phyloP scores from a whole-genome alignment of 1,140 invertebrate species.

The Drosophila bipectinata region DNA sequence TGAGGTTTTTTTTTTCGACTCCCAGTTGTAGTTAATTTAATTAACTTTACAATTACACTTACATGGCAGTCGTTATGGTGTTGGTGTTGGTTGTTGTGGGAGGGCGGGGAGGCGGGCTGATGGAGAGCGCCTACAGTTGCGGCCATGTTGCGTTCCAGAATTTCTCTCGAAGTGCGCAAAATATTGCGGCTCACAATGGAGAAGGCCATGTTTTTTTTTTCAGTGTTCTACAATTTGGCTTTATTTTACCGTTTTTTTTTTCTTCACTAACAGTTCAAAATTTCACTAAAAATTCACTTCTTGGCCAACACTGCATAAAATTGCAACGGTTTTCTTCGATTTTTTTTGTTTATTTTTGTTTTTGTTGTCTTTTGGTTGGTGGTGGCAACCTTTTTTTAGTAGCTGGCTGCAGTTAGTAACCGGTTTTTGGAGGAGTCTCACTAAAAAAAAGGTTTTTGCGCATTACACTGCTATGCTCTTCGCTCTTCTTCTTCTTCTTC shows the following conservation, averaged over 20 bases:
- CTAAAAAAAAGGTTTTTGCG: conserved; percentile 26
- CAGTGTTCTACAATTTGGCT: not conserved
- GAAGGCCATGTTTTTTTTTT: conserved; percentile 67
- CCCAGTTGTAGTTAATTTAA: conserved; percentile 46
- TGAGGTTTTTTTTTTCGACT: not conserved
- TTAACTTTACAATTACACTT: conserved; percentile 50
- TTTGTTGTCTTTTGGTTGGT: conserved; percentile 3
- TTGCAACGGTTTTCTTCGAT: conserved; percentile 39
- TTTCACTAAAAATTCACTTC: conserved; percentile 3
- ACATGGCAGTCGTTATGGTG: conserved; percentile 63
- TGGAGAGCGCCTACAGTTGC: conserved; percentile 68
- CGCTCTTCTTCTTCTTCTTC: conserved; percentile 25
- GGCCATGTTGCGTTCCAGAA: conserved; percentile 81
- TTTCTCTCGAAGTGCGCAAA: conserved; percentile 82
- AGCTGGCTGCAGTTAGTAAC: conserved; percentile 56
- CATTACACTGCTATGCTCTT: conserved; percentile 33
- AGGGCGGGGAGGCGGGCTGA: conserved; percentile 48
- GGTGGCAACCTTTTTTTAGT: conserved; percentile 19
- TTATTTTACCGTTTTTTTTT: conserved; percentile 27
- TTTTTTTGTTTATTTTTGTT: conserved; percentile 13
- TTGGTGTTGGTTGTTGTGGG: not conserved
- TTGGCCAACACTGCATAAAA: conserved; percentile 29
- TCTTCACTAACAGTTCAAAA: not conserved
- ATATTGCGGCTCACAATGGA: conserved; percentile 73
- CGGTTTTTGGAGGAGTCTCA: conserved; percentile 17